Evolutionary conservation across 2,113 vertebrate species (phyloP).

Genomic region (Bubo blakistoni): DNA sequence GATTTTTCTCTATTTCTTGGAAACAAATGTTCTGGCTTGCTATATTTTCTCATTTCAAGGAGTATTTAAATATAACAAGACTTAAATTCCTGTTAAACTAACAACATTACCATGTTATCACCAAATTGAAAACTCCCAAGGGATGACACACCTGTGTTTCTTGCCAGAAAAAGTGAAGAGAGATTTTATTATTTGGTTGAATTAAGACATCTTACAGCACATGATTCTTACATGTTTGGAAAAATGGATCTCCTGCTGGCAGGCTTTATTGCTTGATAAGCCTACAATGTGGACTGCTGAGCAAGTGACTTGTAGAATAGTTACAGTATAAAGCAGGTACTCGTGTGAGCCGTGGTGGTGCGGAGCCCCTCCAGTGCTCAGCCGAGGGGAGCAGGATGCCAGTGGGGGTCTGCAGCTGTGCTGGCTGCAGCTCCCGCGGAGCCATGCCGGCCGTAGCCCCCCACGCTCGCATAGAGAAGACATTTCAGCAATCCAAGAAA

Average conservation of each 20-base stretch:
- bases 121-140: background rate
- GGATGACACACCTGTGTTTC: background rate
- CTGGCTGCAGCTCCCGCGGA: rapidly evolving
- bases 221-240: background rate
- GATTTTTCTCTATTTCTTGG: background rate
- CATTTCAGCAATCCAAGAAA: background rate
- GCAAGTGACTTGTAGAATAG: background rate
- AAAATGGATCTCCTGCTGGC: background rate
- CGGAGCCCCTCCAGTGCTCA: rapidly evolving
- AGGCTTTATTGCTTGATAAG: background rate
- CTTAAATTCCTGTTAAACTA: background rate
- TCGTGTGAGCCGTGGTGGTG: rapidly evolving
- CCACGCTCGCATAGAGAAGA: rapidly evolving
- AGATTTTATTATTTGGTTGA: background rate
- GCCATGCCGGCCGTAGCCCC: rapidly evolving
- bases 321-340: background rate
- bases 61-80: background rate
- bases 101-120: background rate
- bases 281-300: rapidly evolving
- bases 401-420: rapidly evolving
- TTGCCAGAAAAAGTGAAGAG: background rate
- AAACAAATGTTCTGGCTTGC: background rate
- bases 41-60: background rate
- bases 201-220: background rate
- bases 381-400: background rate